phyloP scores from a whole-genome alignment of 2,113 vertebrate genomes.

The Ophthalmolycus amberensis region DNA sequence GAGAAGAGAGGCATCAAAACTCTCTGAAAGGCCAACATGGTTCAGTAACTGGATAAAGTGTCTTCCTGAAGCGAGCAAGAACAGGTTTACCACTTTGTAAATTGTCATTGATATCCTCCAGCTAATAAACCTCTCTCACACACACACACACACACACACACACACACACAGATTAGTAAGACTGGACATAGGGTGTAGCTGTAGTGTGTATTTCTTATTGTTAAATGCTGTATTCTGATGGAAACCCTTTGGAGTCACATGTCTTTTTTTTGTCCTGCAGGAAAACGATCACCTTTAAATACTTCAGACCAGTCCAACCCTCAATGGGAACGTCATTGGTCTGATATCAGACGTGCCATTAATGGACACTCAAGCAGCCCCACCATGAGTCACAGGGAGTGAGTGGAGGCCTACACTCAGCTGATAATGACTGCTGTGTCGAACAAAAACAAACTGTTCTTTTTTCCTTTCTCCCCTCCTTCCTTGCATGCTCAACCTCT shows the following conservation, averaged over 20 bases:
- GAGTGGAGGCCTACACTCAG: conserved; percentile 48
- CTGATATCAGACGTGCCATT: conserved; percentile 38
- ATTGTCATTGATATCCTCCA: conserved; percentile 45
- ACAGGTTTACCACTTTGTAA: conserved; percentile 26
- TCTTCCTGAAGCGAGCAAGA: conserved; percentile 15
- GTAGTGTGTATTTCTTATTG: neutral
- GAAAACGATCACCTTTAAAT: conserved; percentile 3
- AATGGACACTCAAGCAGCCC: conserved; percentile 44
- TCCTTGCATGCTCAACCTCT: conserved; percentile 34
- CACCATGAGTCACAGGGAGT: conserved; percentile 46
- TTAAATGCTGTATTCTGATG: conserved; percentile 3
- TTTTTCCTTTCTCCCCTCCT: neutral
- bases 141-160: neutral
- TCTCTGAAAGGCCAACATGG: conserved; percentile 26
- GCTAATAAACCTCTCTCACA: conserved; percentile 42
- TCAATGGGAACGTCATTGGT: neutral
- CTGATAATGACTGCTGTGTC: conserved; percentile 65
- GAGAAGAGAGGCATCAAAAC: conserved; percentile 26
- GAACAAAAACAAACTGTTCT: conserved; percentile 56
- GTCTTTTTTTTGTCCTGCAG: neutral
- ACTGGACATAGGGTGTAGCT: neutral
- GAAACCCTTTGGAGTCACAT: neutral
- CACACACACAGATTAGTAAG: neutral
- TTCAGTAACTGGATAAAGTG: conserved; percentile 21
- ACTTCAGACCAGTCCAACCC: neutral